Evolutionary conservation across 2,888 invertebrate species (phyloP), one percentile per base, ranked within the genome.

Genomic region (Drosophila mimetica): DNA sequence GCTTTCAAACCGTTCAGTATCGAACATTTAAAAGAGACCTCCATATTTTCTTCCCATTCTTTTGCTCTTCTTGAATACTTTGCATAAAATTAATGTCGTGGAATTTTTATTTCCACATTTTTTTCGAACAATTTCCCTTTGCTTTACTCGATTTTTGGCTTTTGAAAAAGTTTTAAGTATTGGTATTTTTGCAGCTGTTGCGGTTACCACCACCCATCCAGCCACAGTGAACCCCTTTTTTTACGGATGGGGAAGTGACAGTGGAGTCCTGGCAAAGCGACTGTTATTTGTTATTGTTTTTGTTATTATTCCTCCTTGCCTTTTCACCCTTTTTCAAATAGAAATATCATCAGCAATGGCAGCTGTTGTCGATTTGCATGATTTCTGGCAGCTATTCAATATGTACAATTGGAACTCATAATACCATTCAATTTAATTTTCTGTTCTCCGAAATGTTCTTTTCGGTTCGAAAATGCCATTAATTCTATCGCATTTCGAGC

Each of bases 141-240:
- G 1, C 2, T 4, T 55, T 32, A 20, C 71, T 59, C 53, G 30
- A 53, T 51, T 76, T 74, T 65, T 52, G 65, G 65, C 65, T 74
- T 74, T 76, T 59, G 58, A 48, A 42, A 60, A 57, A 59, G 34
- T 61, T 71, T 74, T 59, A 61, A 52, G 39, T 53, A 39, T 50
- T 59, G 69, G 37, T 77, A 70, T 75, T 63, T 74, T 63, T 65
- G 66, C 75, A 77, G 77, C 75, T 80, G 75, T 61, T 69, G 64
- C 69, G 59, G 55, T 42, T 36, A 46, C 42, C 55, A 36, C 20
- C 48, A 16, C 14, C 48, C 4, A 18, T 2, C 18, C 4, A 18
- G 2, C 18, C 34, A 60, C 44, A 34, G 13, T 8, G 37, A 32
- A 34, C 52, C 30, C 46, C 9, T 9, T 48, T 11, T 11, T 50